Conservation (phyloP, 2,113 vertebrate genomes). For the Syrrhaptes paradoxus region DNA sequence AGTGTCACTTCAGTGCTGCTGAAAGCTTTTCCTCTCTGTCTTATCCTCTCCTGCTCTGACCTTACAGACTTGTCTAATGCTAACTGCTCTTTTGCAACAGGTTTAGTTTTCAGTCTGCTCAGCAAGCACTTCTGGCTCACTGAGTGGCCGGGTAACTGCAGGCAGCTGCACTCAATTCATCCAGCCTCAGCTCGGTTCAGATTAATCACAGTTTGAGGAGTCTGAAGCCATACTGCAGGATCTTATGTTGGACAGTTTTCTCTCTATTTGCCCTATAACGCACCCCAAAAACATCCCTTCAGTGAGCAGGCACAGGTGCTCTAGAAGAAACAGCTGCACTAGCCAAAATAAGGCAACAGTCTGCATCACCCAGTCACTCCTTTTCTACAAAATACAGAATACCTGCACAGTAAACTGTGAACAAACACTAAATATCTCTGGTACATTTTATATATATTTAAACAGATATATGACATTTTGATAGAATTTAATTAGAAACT, state of each 20-base stretch:
- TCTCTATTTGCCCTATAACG: background rate
- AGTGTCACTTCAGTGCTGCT: background rate
- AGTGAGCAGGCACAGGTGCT: background rate
- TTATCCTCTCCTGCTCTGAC: background rate
- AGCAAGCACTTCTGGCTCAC: too few relatives aligned
- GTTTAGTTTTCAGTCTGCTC: background rate
- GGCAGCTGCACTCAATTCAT: background rate
- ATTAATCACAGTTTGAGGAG: background rate
- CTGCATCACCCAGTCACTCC: background rate
- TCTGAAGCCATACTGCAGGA: background rate
- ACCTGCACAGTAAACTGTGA: background rate
- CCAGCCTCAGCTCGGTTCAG: background rate
- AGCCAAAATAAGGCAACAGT: background rate
- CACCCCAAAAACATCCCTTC: background rate
- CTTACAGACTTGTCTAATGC: background rate
- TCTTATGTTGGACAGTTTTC: background rate
- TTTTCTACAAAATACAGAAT: background rate
- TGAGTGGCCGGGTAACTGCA: accelerated
- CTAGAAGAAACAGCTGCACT: background rate
- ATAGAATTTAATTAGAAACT: background rate
- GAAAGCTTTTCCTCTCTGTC: background rate
- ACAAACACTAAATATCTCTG: background rate
- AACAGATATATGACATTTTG: background rate
- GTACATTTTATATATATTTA: background rate
- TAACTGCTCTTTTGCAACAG: background rate